Base-by-base conservation (phyloP, 1,140 invertebrate species). In the Pentalonia nigronervosa region DNA sequence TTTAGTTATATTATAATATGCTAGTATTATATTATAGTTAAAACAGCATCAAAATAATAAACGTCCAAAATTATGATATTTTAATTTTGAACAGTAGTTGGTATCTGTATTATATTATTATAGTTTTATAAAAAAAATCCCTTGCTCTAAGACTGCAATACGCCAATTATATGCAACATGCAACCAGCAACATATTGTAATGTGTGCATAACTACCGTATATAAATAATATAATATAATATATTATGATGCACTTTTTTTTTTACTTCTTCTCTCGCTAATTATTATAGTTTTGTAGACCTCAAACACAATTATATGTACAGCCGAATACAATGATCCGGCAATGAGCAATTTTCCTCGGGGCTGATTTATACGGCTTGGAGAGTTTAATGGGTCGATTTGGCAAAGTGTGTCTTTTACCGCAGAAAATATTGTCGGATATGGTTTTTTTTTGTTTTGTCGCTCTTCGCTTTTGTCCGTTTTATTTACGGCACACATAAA, bases 331-430 rank as follows among this genome's bases (percentile, higher is more conserved):
- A 41, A 41, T 84, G 41, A 84, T 84, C 36, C 20, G 83, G 23
- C 20, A 84, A 84, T 84, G 83, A 84, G 36, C 83, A 41, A 84
- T 84, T 84, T 84, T 41, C 83, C 36, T 21, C 7, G 83, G 23
- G 83, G 83, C 34, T 84, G 83, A 84, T 84, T 84, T 84, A 84
- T 84, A 84, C 83, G 41, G 23, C 36, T 36, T 36, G 20, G 83
- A 84, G 9, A 84, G 41, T 84, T 84, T 84, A 84, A 84, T 41
- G 83, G 83, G 83, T 84, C 83, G 36, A 84, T 41, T 84, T 84
- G 83, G 83, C 83, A 41, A 84, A 84, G 83, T 41, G 83, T 84
- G 81, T 76, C 60, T 76, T 76, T 36, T 36, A 83, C 81, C 81
- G 81, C 81, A 83, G 81, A 83, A 41, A 83, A 36, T 83, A 83